Evolutionary conservation across 1,140 invertebrate species (phyloP).

Genomic region (Ylistrum balloti): DNA sequence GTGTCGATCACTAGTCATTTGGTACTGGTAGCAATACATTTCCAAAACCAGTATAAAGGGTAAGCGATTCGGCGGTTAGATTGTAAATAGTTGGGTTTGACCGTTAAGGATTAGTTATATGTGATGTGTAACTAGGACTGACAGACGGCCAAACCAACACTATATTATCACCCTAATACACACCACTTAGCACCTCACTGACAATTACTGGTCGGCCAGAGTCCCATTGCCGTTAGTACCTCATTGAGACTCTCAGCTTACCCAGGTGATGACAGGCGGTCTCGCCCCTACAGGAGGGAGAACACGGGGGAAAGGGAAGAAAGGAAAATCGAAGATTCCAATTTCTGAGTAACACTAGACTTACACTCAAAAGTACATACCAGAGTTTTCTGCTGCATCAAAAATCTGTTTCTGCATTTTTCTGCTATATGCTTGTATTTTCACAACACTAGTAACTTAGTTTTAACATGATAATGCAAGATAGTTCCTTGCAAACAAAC

Average conservation of each 20-base stretch:
- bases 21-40: background rate
- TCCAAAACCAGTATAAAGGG: background rate
- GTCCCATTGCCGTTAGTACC: constrained; percentile 22
- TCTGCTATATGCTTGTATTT: too few species aligned
- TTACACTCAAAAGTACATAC: too few species aligned
- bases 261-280: background rate
- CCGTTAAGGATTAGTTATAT: background rate
- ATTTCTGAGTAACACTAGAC: background rate
- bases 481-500: too few species aligned
- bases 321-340: background rate
- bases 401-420: too few species aligned
- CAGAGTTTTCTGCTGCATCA: too few species aligned
- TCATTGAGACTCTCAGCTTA: constrained; percentile 20
- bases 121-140: background rate
- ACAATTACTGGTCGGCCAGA: constrained; percentile 13
- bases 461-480: too few species aligned
- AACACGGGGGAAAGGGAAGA: background rate
- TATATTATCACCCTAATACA: constrained; percentile 35
- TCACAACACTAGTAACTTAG: too few species aligned
- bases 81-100: constrained; percentile 3
- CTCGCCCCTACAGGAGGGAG: background rate
- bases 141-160: background rate
- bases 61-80: background rate
- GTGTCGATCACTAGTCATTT: background rate
- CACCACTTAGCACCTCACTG: constrained; percentile 26